Evolutionary conservation across 2,113 vertebrate species (phyloP).

Genomic region (Phylloscopus trochilus): DNA sequence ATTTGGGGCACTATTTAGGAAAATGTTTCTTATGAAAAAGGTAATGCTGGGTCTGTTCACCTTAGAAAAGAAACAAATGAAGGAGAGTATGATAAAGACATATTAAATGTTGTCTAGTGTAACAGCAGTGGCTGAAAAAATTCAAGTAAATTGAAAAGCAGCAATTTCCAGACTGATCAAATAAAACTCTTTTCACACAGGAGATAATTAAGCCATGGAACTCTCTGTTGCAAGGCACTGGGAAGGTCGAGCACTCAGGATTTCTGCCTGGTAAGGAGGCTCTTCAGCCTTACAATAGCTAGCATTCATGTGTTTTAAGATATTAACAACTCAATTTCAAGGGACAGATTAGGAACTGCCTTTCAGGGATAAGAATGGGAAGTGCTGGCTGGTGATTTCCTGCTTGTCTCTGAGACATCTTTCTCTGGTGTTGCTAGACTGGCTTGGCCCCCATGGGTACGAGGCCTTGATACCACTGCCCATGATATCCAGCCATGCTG

Average conservation of each 20-base stretch:
- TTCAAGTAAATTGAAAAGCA: background rate
- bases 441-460: background rate
- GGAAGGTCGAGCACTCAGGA: background rate
- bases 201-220: conserved; percentile 34
- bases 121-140: background rate
- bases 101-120: background rate
- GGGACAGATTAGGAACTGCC: background rate
- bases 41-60: background rate
- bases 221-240: background rate
- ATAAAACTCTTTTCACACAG: conserved; percentile 1
- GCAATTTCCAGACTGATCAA: conserved; percentile 36
- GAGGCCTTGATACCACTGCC: background rate
- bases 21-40: background rate
- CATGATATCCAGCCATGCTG: rapidly evolving
- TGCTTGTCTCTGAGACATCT: background rate
- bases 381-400: background rate
- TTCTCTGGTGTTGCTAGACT: background rate
- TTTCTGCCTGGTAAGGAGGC: background rate
- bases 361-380: background rate
- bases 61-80: background rate
- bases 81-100: conserved; percentile 2
- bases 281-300: background rate
- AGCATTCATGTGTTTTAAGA: background rate
- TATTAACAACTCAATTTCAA: background rate
- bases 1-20: background rate